Base-by-base conservation (phyloP, 2,113 vertebrate species). In the Corvus hawaiiensis region DNA sequence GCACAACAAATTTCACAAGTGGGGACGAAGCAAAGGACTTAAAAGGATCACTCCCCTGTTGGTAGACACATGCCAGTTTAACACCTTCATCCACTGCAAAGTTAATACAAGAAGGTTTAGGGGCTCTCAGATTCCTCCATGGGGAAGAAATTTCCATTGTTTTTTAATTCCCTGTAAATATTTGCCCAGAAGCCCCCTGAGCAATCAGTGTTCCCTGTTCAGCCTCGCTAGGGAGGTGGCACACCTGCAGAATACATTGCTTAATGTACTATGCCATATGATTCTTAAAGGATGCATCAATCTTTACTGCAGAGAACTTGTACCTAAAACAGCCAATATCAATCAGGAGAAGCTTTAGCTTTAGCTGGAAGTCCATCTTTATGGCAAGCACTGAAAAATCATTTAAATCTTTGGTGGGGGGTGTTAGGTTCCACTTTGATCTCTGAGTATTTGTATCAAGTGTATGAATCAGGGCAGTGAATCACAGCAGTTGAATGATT, bases 1-100 rank as follows among this genome's bases (percentile, higher is more conserved):
- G 97, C 96, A 96, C 96, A 97, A 98, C 97, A 97, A 97, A 98
- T 99, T 98, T 95, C 98, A 99, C 98, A 97, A 97, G 96, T 96
- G 97, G 97, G 97, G 98, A 98, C 0, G 98, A 96, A 97, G 98
- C 94, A 98, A 95, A 98, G 97, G 83, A 94, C 98, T 98, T 97
- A 88, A 97, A 98, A 98, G 97, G 98, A 94, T 97, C 95, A 97
- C 97, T 92, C 97, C 96, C 97, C 81, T 37, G 95, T 96, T 69
- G 22, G 79, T 94, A 97, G 81, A 90, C 67, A 95, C 91, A 97
- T 84, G 90, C 81, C 94, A 93, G 89, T 93, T 96, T 96, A 95
- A 97, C 97, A 97, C 97, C 93, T 97, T 82, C 51, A 41, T 46
- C 62, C 56, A 51, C 87, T 12, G 46, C 81, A 67, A 96, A 95